Evolutionary conservation across 23 tunicate species (phyloP), one percentile per base, ranked within the genome.

Genomic region (Halocynthia roretzi): DNA sequence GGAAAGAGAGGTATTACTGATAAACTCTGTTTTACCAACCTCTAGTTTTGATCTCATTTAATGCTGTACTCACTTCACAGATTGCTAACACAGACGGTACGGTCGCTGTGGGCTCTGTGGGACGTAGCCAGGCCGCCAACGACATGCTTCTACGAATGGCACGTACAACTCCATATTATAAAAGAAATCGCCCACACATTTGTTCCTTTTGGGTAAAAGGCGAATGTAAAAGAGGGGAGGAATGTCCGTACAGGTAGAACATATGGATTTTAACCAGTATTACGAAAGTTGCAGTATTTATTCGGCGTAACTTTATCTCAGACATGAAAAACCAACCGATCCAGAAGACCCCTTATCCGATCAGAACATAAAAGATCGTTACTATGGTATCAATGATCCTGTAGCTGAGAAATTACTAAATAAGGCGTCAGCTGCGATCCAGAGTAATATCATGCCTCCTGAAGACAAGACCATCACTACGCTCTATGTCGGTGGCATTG

Each of bases 161-260:
- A 7, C 80, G 99, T 11, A 85, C 87, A 9, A 72, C 93, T 7
- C 99, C 99, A 5, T 96, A 96, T 53, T 96, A 96, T 80, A 96
- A 96, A 71, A 76, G 99, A 19, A 96, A 96, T 62, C 73, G 86
- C 23, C 96, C 99, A 22, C 99, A 96, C 66, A 90, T 96, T 54
- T 96, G 99, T 56, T 96, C 99, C 4, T 96, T 96, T 72, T 96
- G 99, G 99, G 99, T 96, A 21, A 96, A 96, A 77, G 99, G 99
- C 11, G 96, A 89, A 77, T 96, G 99, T 71, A 87, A 92, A 79
- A 66, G 99, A 14, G 99, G 99, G 9, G 99, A 96, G 61, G 99
- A 96, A 60, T 96, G 99, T 67, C 99, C 99, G 6, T 96, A 96
- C 80, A 78, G 96, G 87, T 86, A 14, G 1, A 75, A 19, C 20